These are phyloP conservation scores for Aphaenogaster floridana DNA, from an alignment of 1,140 invertebrate genomes.

Conservation along the genomic window DNA sequence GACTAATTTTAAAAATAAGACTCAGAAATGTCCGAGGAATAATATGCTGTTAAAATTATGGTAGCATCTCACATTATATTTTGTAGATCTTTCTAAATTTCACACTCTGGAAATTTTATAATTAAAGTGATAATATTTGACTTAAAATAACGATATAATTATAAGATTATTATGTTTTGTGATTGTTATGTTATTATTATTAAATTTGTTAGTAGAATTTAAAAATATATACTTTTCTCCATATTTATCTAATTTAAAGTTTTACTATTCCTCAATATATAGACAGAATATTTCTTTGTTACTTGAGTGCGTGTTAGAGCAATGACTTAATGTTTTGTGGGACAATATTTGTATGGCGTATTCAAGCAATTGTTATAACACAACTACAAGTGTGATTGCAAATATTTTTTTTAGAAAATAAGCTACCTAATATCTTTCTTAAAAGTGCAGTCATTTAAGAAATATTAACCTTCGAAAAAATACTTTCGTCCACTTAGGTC, in stretches of 20 bases:
- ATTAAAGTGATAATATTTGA: background rate
- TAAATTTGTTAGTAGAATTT: background rate
- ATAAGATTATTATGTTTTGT: too few species aligned
- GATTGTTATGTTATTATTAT: background rate
- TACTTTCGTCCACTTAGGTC: background rate
- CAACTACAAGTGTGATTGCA: background rate
- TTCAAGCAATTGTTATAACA: background rate
- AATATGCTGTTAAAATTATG: background rate
- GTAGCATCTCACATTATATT: background rate
- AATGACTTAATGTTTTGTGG: background rate
- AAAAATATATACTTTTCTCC: background rate
- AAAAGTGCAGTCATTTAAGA: background rate
- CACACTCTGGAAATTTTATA: background rate
- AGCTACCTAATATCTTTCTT: background rate
- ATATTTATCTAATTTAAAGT: background rate
- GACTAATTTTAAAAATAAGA: background rate
- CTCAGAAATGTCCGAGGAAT: background rate
- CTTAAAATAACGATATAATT: too few species aligned
- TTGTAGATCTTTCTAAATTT: background rate
- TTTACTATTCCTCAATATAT: background rate
- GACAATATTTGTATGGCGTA: background rate
- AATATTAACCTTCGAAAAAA: background rate
- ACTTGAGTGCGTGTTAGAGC: background rate
- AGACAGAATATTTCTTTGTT: background rate
- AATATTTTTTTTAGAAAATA: background rate